Evolutionary conservation across 2,113 vertebrate genomes (phyloP), one percentile per base, ranked within the genome.

Genomic region (Oriolus oriolus): DNA sequence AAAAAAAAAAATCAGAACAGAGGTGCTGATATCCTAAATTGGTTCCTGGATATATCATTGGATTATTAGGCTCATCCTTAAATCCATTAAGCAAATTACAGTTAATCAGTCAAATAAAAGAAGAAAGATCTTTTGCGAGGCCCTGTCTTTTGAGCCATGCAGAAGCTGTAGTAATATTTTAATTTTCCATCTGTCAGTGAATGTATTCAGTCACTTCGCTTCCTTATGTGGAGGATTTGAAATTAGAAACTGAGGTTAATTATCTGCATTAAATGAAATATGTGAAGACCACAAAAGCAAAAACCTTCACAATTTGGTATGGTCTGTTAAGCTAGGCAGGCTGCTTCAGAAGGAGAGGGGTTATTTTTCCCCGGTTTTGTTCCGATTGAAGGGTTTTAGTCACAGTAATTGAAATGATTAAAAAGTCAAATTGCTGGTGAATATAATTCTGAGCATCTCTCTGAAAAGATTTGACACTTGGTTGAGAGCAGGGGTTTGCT

Each of bases 181-280:
- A 94, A 96, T 96, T 96, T 97, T 95, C 90, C 10, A 2, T 96
- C 95, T 94, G 96, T 93, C 96, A 92, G 79, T 93, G 95, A 84
- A 90, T 87, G 71, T 84, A 92, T 93, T 94, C 87, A 94, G 78
- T 95, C 90, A 83, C 83, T 96, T 92, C 0, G 0, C 80, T 96
- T 94, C 85, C 93, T 90, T 95, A 84, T 68, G 92, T 81, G 60
- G 31, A 96, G 92, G 96, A 96, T 93, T 92, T 95, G 95, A 96
- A 96, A 96, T 96, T 95, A 96, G 96, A 95, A 96, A 95, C 96
- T 97, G 95, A 94, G 85, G 95, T 97, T 97, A 97, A 97, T 97
- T 96, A 96, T 96, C 95, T 97, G 88, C 92, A 86, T 95, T 95
- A 96, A 97, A 95, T 80, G 88, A 95, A 96, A 94, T 94, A 96